Conservation (phyloP, 2,888 invertebrate species). For the Hypolimnas misippus region DNA sequence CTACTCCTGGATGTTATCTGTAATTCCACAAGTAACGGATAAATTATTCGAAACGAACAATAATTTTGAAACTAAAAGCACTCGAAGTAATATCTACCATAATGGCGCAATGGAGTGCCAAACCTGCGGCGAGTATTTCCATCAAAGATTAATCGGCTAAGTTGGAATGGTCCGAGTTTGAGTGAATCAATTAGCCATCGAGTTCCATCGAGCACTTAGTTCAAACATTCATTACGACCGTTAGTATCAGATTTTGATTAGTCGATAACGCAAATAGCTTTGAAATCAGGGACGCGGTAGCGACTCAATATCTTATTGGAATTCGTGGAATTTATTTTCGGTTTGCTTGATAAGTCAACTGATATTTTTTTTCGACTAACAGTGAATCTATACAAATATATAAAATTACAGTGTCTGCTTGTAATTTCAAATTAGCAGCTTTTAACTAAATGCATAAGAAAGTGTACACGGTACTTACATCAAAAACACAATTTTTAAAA, state of each 20-base stretch:
- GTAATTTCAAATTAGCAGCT: too few relatives aligned
- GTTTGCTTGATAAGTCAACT: too few relatives aligned
- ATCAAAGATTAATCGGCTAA: conserved; percentile 33
- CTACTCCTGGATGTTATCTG: too few relatives aligned
- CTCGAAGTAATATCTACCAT: conserved; percentile 10
- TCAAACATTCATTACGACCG: conserved; percentile 16
- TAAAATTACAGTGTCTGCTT: too few relatives aligned
- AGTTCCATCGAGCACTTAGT: conserved; percentile 18
- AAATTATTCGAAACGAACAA: background rate
- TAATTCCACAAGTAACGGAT: background rate
- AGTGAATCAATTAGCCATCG: conserved; percentile 25
- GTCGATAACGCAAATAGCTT: conserved; percentile 5
- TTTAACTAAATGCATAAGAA: too few relatives aligned
- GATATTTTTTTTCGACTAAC: too few relatives aligned
- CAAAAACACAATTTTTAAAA: too few relatives aligned
- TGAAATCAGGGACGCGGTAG: background rate
- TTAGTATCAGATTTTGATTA: conserved; percentile 24
- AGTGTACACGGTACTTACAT: too few relatives aligned
- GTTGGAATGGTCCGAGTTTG: conserved; percentile 25
- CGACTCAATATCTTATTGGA: background rate
- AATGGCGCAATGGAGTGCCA: conserved; percentile 20
- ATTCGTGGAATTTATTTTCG: background rate
- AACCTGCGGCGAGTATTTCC: conserved; percentile 23
- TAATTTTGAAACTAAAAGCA: conserved; percentile 9
- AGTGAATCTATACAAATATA: too few relatives aligned